Conservation (phyloP, 2,797 vertebrate species). For the Eleutherodactylus coqui region DNA sequence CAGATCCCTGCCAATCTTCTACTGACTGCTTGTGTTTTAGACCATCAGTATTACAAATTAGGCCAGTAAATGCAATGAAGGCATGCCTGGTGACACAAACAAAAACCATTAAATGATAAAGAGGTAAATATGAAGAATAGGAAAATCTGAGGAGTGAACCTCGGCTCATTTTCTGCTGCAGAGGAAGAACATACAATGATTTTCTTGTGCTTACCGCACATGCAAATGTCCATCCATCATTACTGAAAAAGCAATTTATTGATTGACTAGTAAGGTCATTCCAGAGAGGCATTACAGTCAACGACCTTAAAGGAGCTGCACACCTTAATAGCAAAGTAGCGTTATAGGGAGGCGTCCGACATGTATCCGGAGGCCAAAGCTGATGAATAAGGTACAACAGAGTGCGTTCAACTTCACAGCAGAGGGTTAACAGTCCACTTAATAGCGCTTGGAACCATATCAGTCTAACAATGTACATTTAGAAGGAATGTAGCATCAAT, state of each 20-base stretch:
- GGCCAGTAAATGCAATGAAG: neutral
- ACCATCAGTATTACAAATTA: too few species aligned
- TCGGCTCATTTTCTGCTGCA: neutral
- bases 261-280: neutral
- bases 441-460: too few species aligned
- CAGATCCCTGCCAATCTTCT: too few species aligned
- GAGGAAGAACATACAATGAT: constrained; percentile 3
- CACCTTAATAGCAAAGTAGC: neutral
- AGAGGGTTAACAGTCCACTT: too few species aligned
- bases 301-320: neutral
- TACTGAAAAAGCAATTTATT: constrained; percentile 17
- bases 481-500: too few species aligned
- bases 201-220: neutral
- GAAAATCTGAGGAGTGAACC: neutral
- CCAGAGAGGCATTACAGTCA: neutral
- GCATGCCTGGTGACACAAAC: neutral
- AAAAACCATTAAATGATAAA: neutral
- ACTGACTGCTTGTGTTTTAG: too few species aligned
- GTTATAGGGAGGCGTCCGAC: too few species aligned
- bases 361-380: too few species aligned
- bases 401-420: too few species aligned
- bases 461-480: too few species aligned
- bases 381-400: too few species aligned
- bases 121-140: neutral
- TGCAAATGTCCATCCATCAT: neutral